These are phyloP conservation scores for Achlya flavicornis DNA, from an alignment of 2,888 invertebrate species.

Conservation along the genomic window DNA sequence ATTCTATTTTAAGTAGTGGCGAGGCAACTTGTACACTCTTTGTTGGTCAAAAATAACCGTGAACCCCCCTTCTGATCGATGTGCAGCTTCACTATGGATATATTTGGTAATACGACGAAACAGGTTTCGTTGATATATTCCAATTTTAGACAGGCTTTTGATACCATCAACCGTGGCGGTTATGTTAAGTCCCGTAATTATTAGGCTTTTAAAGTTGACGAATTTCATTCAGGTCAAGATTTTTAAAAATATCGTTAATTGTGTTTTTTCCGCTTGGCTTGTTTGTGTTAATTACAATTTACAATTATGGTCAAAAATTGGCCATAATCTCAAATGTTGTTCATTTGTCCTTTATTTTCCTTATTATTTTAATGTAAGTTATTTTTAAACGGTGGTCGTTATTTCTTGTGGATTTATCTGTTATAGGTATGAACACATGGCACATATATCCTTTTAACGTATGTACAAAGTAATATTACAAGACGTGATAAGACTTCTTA, in stretches of 20 bases:
- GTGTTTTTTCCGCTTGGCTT: neutral
- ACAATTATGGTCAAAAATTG: neutral
- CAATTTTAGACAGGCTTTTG: constrained; percentile 10
- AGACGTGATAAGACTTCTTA: too few species aligned
- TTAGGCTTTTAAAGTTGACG: neutral
- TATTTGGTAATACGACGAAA: constrained; percentile 33
- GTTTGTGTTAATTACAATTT: neutral
- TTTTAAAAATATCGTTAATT: neutral
- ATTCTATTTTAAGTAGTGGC: constrained; percentile 60
- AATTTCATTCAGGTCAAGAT: neutral
- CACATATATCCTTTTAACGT: too few species aligned
- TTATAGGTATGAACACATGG: neutral
- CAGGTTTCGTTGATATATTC: constrained; percentile 32
- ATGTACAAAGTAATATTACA: too few species aligned
- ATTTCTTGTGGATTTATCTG: neutral
- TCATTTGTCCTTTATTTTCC: neutral
- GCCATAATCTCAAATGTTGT: neutral
- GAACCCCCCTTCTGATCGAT: constrained; percentile 49
- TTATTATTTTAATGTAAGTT: neutral
- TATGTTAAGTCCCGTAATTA: neutral
- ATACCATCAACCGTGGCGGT: neutral
- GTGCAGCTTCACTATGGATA: constrained; percentile 38
- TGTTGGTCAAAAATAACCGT: constrained; percentile 67
- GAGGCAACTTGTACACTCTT: constrained; percentile 66
- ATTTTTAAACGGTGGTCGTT: neutral